Evolutionary conservation across 2,888 invertebrate species (phyloP), one percentile per base, ranked within the genome.

Genomic region (Willowsia nigromaculata): DNA sequence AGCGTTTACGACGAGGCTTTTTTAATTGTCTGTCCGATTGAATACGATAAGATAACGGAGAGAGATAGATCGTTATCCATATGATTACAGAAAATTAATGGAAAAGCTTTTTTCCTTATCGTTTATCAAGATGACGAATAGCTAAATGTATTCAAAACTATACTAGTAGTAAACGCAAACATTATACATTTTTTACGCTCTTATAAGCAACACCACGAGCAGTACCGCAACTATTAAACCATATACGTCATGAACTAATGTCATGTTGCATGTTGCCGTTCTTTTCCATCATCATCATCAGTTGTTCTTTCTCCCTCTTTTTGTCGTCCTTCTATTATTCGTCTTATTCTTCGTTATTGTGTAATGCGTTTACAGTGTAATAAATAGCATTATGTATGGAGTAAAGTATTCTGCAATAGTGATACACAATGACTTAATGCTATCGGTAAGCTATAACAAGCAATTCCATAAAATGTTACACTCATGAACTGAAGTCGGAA

Each of bases 41-140:
- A 78, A 71, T 25, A 22, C 65, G 92, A 92, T 92, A 92, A 91
- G 91, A 71, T 43, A 87, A 81, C 71, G n/a, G 74, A 87, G 87
- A 59, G 80, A 80, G 78, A 85, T 78, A 90, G 91, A 91, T 91
- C 91, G 74, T 87, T 92, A 92, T 92, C 92, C 81, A 65, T 78
- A 91, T 92, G 92, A 92, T 92, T 92, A 91, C 91, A 90, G 92
- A 91, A 92, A 91, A 91, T 91, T 92, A 92, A 92, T 92, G 92
- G 92, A 91, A 92, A 92, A 88, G 85, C 91, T 91, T 91, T 91
- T 90, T 83, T 88, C 89, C 87, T 81, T 87, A 87, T 87, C 87
- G 40, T 81, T 90, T 91, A 91, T 91, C 91, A 80, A 88, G 90
- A 91, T 92, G 91, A 91, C 91, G 91, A 91, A 92, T 91, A 90